phyloP scores from a whole-genome alignment of 1,140 invertebrate species.

The Bombus confusus region DNA sequence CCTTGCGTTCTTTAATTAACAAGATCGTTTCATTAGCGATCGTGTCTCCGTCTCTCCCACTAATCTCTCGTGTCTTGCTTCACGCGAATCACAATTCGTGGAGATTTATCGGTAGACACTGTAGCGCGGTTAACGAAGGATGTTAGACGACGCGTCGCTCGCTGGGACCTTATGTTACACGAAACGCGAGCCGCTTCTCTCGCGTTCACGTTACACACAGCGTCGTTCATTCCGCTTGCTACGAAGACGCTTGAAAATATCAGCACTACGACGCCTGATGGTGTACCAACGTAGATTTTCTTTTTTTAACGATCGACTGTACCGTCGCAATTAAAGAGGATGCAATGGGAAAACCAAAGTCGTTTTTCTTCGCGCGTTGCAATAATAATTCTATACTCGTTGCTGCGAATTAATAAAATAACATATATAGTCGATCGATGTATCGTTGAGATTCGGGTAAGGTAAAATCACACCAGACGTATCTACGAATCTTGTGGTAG shows the following conservation, averaged over 20 bases:
- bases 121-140: slow-evolving; percentile 30
- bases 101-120: slow-evolving; percentile 26
- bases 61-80: not conserved
- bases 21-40: slow-evolving; percentile 20
- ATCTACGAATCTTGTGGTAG: slow-evolving; percentile 27
- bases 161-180: slow-evolving; percentile 37
- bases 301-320: not conserved
- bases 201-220: no score
- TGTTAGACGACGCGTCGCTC: slow-evolving; percentile 19
- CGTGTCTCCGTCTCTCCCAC: not conserved
- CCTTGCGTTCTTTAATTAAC: slow-evolving; percentile 13
- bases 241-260: not conserved
- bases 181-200: not conserved
- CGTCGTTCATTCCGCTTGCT: not conserved
- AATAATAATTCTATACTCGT: not conserved
- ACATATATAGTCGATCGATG: not conserved
- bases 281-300: not conserved
- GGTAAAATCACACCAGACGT: slow-evolving; percentile 33
- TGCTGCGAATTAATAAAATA: not conserved
- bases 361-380: not conserved
- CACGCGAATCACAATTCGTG: not conserved
- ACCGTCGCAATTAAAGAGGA: not conserved
- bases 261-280: not conserved
- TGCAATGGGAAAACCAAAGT: not conserved
- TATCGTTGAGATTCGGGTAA: not conserved